These are phyloP conservation scores for Acholoe squamosa DNA, from an alignment of 2,888 invertebrate species.

Conservation along the genomic window DNA sequence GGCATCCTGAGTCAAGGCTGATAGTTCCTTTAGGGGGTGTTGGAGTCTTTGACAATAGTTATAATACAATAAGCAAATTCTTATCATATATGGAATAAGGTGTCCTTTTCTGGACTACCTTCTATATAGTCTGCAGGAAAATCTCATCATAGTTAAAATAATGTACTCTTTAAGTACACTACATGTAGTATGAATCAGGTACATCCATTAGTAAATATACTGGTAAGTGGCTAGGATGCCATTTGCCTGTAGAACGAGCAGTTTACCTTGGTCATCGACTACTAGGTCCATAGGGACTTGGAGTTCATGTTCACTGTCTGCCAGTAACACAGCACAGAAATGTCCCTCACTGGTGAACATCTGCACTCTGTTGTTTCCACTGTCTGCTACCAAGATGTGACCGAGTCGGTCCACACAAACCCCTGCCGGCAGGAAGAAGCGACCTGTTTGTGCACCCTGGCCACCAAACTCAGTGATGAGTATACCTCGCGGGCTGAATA, in stretches of 20 bases:
- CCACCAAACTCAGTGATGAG: slow-evolving; percentile 46
- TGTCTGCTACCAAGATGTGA: slow-evolving; percentile 62
- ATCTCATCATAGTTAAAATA: too few relatives aligned
- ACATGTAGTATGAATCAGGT: too few relatives aligned
- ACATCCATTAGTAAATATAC: slow-evolving; percentile 35
- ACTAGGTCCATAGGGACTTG: slow-evolving; percentile 58
- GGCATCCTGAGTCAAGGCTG: too few relatives aligned
- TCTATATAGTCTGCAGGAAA: too few relatives aligned
- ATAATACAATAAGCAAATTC: too few relatives aligned
- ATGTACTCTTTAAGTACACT: too few relatives aligned
- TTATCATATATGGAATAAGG: too few relatives aligned
- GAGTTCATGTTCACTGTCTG: not conserved
- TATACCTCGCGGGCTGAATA: slow-evolving; percentile 27
- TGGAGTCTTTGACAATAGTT: too few relatives aligned
- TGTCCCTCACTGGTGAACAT: slow-evolving; percentile 59
- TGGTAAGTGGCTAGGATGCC: slow-evolving; percentile 42
- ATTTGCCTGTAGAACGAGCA: slow-evolving; percentile 50
- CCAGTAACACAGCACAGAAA: slow-evolving; percentile 39
- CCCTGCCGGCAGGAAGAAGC: slow-evolving; percentile 62
- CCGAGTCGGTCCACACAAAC: slow-evolving; percentile 59
- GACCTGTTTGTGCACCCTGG: slow-evolving; percentile 35
- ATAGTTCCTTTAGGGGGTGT: too few relatives aligned
- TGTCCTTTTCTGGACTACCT: too few relatives aligned
- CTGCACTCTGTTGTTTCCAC: slow-evolving; percentile 58
- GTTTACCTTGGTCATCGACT: slow-evolving; percentile 31